Evolutionary conservation across 2,888 invertebrate species (phyloP).

Genomic region (Chesias legatella): DNA sequence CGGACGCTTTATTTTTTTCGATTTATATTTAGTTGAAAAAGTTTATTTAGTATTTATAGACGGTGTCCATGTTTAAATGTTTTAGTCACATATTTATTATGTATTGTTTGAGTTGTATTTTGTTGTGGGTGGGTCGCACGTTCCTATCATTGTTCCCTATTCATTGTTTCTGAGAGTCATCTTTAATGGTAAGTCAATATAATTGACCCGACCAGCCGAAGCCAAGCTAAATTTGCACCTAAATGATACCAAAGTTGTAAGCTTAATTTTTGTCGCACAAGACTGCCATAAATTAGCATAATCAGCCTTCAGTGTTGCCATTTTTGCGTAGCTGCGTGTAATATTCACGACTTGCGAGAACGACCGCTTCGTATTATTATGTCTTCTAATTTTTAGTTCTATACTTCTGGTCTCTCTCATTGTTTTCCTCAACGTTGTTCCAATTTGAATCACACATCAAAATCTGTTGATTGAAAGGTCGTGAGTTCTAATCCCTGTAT

Average conservation of each 20-base stretch:
- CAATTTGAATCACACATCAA: too few relatives aligned
- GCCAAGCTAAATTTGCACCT: conserved; percentile 6
- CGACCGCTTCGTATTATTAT: too few relatives aligned
- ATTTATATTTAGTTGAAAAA: conserved; percentile 28
- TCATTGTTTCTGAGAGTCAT: conserved; percentile 14
- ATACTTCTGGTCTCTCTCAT: too few relatives aligned
- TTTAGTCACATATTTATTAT: conserved; percentile 56
- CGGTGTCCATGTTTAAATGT: conserved; percentile 33
- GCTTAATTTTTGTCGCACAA: conserved; percentile 5
- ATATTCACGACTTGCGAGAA: background rate
- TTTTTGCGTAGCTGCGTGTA: background rate
- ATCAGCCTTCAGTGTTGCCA: background rate
- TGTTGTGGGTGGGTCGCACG: conserved; percentile 34
- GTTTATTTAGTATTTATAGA: conserved; percentile 35
- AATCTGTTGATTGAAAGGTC: too few relatives aligned
- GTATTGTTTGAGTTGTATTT: conserved; percentile 36
- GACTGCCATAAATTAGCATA: conserved; percentile 8
- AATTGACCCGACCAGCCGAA: conserved; percentile 18
- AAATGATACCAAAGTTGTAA: conserved; percentile 29
- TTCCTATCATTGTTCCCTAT: conserved; percentile 5
- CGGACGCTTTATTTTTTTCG: conserved; percentile 22
- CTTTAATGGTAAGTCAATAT: conserved; percentile 19
- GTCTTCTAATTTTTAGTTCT: too few relatives aligned
- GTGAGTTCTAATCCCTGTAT: too few relatives aligned
- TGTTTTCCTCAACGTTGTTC: too few relatives aligned